Conservation (phyloP, 2,797 vertebrate species). For the Nothura maculosa region DNA sequence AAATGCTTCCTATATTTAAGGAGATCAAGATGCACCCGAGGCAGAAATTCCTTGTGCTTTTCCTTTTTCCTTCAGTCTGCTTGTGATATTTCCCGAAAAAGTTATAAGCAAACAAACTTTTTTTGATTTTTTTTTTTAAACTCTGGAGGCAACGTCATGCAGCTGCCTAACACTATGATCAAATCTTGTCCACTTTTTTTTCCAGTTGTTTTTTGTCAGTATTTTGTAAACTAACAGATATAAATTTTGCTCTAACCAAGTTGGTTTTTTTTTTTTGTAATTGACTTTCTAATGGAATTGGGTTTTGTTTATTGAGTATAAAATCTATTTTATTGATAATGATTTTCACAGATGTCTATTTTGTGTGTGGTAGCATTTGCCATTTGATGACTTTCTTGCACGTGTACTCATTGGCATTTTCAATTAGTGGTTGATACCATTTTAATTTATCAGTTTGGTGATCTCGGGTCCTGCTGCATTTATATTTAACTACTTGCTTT, state of each 20-base stretch:
- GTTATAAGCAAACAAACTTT: background rate
- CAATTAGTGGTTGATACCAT: background rate
- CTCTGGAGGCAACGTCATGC: background rate
- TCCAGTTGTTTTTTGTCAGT: background rate
- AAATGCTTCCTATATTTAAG: background rate
- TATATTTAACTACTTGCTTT: slow-evolving; percentile 15
- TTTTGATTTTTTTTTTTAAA: background rate
- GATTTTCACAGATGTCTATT: background rate
- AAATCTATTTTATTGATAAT: background rate
- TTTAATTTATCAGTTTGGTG: background rate
- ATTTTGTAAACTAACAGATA: background rate
- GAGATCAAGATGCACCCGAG: background rate
- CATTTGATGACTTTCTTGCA: background rate
- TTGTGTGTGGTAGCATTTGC: background rate
- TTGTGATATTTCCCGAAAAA: background rate
- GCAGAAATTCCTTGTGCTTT: background rate
- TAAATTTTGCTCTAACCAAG: background rate
- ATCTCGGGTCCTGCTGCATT: background rate
- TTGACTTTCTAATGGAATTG: background rate
- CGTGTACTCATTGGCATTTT: background rate
- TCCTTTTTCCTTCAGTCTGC: background rate
- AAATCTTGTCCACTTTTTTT: background rate
- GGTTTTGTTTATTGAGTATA: background rate
- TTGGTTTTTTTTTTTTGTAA: too few species aligned
- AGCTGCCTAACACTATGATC: background rate